Evolutionary conservation across 2,888 invertebrate genomes (phyloP).

Genomic region (Aphodius granarius): DNA sequence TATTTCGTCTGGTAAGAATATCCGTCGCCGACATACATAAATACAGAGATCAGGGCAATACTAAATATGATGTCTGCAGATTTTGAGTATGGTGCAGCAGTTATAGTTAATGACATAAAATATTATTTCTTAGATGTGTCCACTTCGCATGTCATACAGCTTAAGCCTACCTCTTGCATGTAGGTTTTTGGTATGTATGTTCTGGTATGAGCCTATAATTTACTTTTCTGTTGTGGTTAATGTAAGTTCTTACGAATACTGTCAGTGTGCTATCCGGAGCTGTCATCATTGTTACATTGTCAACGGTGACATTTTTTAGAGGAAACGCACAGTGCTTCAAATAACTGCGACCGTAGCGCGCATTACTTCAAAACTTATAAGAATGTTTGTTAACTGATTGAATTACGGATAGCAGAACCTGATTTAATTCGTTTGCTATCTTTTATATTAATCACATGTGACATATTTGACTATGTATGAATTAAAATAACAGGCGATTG

Average conservation of each 20-base stretch:
- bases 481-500: too few species aligned
- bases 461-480: too few species aligned
- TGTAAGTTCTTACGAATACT: background rate
- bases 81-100: background rate
- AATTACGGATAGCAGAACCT: too few species aligned
- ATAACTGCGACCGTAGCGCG: too few species aligned
- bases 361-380: too few species aligned
- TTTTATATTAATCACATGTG: too few species aligned
- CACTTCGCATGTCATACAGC: background rate
- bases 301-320: background rate
- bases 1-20: constrained; percentile 54
- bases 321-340: too few species aligned
- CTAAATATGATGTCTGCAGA: background rate
- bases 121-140: background rate
- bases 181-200: background rate
- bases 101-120: background rate
- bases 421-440: too few species aligned
- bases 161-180: background rate
- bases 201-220: background rate
- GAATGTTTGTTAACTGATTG: too few species aligned
- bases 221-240: background rate
- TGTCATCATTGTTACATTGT: background rate
- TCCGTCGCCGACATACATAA: background rate
- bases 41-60: background rate
- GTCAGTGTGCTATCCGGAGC: background rate